phyloP scores from a whole-genome alignment of 1,140 invertebrate genomes.

The Papilio aristodemus region DNA sequence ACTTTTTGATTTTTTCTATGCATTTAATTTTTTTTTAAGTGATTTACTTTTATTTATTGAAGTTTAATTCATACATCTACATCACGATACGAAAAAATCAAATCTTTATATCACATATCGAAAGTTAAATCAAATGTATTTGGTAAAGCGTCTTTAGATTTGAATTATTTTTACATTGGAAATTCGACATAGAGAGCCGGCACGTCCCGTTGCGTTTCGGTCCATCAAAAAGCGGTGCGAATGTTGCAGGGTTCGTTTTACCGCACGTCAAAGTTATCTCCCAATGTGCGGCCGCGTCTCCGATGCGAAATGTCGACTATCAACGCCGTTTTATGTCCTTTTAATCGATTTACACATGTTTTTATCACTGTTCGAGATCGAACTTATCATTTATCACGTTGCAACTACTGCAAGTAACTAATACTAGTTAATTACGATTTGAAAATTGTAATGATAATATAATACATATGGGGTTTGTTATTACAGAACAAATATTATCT shows the following conservation, averaged over 20 bases:
- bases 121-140: too few species aligned
- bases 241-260: constrained; percentile 57
- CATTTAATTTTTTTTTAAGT: too few species aligned
- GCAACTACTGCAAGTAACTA: background rate
- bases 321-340: constrained; percentile 52
- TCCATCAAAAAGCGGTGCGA: constrained; percentile 56
- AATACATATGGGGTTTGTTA: too few species aligned
- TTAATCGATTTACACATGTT: constrained; percentile 56
- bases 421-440: background rate
- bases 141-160: too few species aligned
- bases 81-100: too few species aligned
- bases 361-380: constrained; percentile 48
- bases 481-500: background rate
- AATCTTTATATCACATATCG: too few species aligned
- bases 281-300: constrained; percentile 37
- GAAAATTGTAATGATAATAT: too few species aligned
- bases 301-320: constrained; percentile 53
- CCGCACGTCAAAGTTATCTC: constrained; percentile 47
- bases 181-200: constrained; percentile 38
- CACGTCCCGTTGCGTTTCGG: constrained; percentile 49
- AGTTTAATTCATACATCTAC: too few species aligned
- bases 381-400: constrained; percentile 40
- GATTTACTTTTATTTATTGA: too few species aligned
- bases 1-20: too few species aligned
- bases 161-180: background rate